These are phyloP conservation scores for Bambusicola thoracicus DNA, from an alignment of 2,113 vertebrate genomes.

Conservation along the genomic window DNA sequence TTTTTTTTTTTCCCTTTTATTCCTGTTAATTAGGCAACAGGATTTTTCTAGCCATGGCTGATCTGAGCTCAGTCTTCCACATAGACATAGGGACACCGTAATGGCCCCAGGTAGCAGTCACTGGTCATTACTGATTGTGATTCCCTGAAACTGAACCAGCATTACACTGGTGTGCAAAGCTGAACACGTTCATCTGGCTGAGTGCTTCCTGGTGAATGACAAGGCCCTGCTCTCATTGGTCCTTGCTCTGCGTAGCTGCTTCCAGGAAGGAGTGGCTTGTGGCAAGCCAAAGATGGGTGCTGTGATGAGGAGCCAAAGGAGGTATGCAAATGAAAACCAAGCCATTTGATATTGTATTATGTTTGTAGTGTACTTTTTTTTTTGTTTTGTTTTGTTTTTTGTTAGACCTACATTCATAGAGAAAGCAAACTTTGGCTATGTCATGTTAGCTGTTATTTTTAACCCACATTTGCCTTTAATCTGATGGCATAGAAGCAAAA, in stretches of 20 bases:
- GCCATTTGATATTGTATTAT: background rate
- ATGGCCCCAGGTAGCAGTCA: background rate
- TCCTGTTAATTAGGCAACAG: background rate
- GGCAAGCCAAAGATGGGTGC: background rate
- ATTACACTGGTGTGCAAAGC: background rate
- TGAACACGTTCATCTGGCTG: fast-evolving
- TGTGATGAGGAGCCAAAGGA: background rate
- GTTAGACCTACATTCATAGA: background rate
- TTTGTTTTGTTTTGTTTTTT: background rate
- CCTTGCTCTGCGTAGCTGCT: background rate
- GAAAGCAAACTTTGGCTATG: background rate
- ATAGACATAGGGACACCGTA: fast-evolving
- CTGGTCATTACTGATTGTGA: background rate
- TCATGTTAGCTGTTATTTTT: background rate
- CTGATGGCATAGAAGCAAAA: background rate
- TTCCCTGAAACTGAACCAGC: background rate
- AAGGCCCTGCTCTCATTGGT: background rate
- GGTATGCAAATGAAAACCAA: background rate
- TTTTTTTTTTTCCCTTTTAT: background rate
- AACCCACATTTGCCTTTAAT: background rate
- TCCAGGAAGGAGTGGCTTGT: background rate
- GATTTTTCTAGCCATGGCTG: background rate
- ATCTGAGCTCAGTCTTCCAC: background rate
- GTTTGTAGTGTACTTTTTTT: background rate
- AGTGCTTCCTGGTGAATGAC: background rate